Conservation (phyloP, 1,140 invertebrate genomes). For the Laodelphax striatellus region DNA sequence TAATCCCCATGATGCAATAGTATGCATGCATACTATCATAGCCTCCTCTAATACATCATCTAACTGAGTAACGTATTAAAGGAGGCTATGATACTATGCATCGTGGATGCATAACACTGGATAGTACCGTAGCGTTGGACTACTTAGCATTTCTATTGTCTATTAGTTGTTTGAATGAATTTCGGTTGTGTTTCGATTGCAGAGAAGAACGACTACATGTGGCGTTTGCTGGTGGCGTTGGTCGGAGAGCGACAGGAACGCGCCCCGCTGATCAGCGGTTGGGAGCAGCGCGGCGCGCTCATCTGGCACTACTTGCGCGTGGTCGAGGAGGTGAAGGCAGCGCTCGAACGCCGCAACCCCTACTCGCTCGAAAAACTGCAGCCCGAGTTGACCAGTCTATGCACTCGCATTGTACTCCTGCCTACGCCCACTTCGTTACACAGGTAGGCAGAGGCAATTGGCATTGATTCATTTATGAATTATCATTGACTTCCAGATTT, state of each 20-base stretch:
- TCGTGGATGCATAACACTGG: too few species aligned
- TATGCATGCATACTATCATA: too few species aligned
- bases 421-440: constrained; percentile 49
- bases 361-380: constrained; percentile 49
- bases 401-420: constrained; percentile 45
- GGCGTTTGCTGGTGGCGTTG: constrained; percentile 40
- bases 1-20: too few species aligned
- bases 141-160: too few species aligned
- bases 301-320: constrained; percentile 55
- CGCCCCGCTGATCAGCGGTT: constrained; percentile 37
- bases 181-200: constrained; percentile 23
- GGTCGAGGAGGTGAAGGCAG: constrained; percentile 37
- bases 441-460: too few species aligned
- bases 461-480: too few species aligned
- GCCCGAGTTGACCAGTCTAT: constrained; percentile 47
- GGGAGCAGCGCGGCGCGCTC: constrained; percentile 50
- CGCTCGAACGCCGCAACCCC: constrained; percentile 29
- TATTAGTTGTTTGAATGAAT: too few species aligned
- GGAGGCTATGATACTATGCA: too few species aligned
- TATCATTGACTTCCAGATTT: too few species aligned
- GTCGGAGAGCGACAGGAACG: constrained; percentile 28
- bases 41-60: too few species aligned
- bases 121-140: too few species aligned
- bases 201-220: constrained; percentile 55
- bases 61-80: too few species aligned